Evolutionary conservation across 2,797 vertebrate species (phyloP).

Genomic region (Propithecus deckenii): DNA sequence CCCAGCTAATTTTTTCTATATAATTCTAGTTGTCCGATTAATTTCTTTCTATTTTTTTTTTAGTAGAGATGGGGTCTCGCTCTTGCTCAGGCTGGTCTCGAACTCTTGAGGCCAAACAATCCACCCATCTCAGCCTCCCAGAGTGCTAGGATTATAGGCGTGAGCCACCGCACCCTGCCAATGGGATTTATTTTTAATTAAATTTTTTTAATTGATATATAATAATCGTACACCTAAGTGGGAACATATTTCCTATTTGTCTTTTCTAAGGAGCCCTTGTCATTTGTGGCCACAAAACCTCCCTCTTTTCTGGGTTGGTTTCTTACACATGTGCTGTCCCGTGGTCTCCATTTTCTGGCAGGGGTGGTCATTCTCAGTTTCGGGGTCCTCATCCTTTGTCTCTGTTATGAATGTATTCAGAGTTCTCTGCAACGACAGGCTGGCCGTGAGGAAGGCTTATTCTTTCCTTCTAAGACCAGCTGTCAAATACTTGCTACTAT

Average conservation of each 20-base stretch:
- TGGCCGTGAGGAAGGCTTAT: not conserved
- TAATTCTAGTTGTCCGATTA: no score
- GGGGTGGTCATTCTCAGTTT: not conserved
- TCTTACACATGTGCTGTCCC: rapidly evolving
- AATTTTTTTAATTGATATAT: no score
- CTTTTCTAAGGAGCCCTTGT: not conserved
- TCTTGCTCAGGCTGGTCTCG: no score
- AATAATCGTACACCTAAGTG: not conserved
- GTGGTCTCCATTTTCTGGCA: rapidly evolving
- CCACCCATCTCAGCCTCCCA: no score
- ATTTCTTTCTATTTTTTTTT: no score
- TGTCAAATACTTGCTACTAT: not conserved
- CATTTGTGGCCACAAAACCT: not conserved
- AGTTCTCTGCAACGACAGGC: not conserved
- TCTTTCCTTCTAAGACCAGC: not conserved
- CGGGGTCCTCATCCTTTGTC: not conserved
- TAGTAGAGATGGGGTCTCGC: no score
- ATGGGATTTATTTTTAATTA: not conserved
- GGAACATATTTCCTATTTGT: no score
- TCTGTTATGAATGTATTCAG: not conserved
- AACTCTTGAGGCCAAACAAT: no score
- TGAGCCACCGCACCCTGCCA: no score
- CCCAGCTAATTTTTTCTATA: no score
- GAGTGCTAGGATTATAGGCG: no score
- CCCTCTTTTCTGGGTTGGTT: not conserved